phyloP scores from a whole-genome alignment of 2,113 vertebrate genomes.

The Triplophysa dalaica region DNA sequence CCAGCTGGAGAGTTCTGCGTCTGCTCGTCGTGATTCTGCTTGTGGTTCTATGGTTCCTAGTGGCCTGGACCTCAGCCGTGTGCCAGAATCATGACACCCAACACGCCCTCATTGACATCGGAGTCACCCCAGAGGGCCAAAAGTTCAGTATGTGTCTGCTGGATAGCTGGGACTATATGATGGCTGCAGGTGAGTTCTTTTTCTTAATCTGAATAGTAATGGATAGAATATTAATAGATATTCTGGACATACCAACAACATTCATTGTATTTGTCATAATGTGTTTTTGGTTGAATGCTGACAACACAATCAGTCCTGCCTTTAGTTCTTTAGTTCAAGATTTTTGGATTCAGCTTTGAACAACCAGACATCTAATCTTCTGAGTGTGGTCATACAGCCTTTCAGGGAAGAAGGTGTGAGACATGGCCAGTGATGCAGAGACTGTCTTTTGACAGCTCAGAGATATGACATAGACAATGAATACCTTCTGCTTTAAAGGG shows the following conservation, averaged over 20 bases:
- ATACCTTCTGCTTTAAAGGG: neutral
- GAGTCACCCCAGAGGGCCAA: constrained; percentile 87
- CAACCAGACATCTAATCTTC: constrained; percentile 42
- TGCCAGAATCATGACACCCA: constrained; percentile 86
- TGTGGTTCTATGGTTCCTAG: constrained; percentile 91
- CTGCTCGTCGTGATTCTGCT: constrained; percentile 89
- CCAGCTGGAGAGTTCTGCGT: constrained; percentile 90
- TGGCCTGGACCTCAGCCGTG: constrained; percentile 92
- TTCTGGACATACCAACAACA: too few species aligned
- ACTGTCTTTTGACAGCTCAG: neutral
- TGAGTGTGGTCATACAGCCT: constrained; percentile 5
- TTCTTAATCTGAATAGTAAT: neutral
- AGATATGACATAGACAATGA: neutral
- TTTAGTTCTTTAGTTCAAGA: too few species aligned
- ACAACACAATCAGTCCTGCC: neutral
- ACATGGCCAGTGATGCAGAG: constrained; percentile 31
- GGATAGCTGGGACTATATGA: constrained; percentile 99
- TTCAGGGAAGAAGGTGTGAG: constrained; percentile 21
- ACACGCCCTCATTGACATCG: constrained; percentile 81
- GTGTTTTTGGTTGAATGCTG: neutral
- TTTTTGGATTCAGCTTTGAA: constrained; percentile 7
- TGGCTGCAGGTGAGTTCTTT: constrained; percentile 86
- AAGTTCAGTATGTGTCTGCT: constrained; percentile 95
- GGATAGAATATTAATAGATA: too few species aligned
- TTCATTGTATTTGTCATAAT: too few species aligned